Evolutionary conservation across 2,797 vertebrate genomes (phyloP), one percentile per base, ranked within the genome.

Genomic region (Harpagifer antarcticus): DNA sequence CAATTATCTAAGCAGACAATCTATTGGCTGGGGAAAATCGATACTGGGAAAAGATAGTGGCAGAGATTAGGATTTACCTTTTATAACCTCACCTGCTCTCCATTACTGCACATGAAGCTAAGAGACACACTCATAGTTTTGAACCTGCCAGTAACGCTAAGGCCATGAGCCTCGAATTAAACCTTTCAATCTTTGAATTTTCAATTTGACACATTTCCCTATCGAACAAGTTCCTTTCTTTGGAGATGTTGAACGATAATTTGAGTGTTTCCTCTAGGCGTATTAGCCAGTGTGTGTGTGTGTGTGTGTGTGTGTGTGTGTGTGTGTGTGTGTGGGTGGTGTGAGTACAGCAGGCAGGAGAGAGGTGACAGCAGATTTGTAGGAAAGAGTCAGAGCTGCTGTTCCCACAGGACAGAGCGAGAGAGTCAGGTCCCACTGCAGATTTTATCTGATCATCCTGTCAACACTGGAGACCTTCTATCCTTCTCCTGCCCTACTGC

Each of bases 1-100:
- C 92, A 94, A 95, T 95, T 94, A 95, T 94, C 94, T 89, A 87
- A 86, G 87, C 81, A 87, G 92, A 85, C 83, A 91, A 92, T 93
- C 89, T 91, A 94, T 89, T 87, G 90, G 89, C 85, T 84, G 62
- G 62, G 73, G 69, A 60, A 76, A 88, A 93, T 96, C 94, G 9
- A 94, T 95, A 81, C 48, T 3, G 59, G 45, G 45, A 70, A 85
- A 79, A 89, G 85, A 86, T 75, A 63, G 78, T 20, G 20, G 74
- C 66, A 79, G 64, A 84, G 78, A 89, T 85, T 86, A 74, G 84
- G 70, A 84, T 88, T 90, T 67, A 75, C 79, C 74, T 86, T 88
- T 84, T 81, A 76, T 76, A 62, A 53, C 47, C 64, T 66, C 52
- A 75, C 74, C 72, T 72, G 72, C 76, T 76, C 13, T 14, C 65